Evolutionary conservation across 2,113 vertebrate genomes (phyloP).

Genomic region (Desmodus rotundus): DNA sequence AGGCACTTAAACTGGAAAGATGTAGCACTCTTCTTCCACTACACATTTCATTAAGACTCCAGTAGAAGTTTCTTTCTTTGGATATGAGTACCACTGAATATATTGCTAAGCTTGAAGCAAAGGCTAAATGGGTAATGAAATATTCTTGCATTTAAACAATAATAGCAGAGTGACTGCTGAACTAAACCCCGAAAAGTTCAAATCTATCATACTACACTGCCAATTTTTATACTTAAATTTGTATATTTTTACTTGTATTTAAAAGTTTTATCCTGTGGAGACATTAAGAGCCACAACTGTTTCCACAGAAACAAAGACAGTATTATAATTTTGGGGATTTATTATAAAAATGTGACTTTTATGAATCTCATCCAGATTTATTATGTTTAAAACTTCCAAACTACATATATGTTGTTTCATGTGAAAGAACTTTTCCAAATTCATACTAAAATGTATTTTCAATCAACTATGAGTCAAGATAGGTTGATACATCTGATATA

Average conservation of each 20-base stretch:
- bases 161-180: not conserved
- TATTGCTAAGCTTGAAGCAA: conserved; percentile 53
- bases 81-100: not conserved
- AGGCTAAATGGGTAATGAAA: not conserved
- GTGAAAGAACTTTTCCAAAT: not conserved
- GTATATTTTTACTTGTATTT: not conserved
- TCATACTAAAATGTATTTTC: not conserved
- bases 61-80: not conserved
- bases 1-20: conserved; percentile 75
- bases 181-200: not conserved
- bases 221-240: not conserved
- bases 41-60: not conserved
- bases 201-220: not conserved
- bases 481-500: not conserved
- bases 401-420: not conserved
- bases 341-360: not conserved
- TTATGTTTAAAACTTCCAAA: not conserved
- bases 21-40: conserved; percentile 2
- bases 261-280: not conserved
- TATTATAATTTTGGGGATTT: not conserved
- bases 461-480: not conserved
- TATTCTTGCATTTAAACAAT: not conserved
- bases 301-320: not conserved
- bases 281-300: not conserved
- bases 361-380: not conserved